Evolutionary conservation across 1,140 invertebrate genomes (phyloP), one percentile per base, ranked within the genome.

Genomic region (Cotesia typhae): DNA sequence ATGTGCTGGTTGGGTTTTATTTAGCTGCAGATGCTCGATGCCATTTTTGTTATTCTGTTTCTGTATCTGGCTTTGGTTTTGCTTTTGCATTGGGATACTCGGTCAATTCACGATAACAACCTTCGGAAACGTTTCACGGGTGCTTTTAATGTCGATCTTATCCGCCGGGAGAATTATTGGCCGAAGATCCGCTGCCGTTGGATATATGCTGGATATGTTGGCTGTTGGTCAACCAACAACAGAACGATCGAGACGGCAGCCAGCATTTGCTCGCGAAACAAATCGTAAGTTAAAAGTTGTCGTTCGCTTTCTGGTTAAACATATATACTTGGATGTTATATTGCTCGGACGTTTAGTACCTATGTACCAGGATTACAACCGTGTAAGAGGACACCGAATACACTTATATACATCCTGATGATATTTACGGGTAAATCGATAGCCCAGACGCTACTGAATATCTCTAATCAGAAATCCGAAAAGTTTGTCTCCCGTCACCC

Each of bases 81-180:
- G 41, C 5, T 47, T 53, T 17, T 14, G 55, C 64, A 63, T 67
- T 38, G 72, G 72, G 78, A 81, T 75, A 73, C 67, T 69, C 67
- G 72, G 71, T 82, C 79, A 81, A 82, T 82, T 82, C 78, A 77
- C 79, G 79, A 82, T 82, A 82, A 82, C 77, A 75, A 76, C 76
- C 76, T 79, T 80, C 74, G 53, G 73, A 71, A 71, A 74, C 70
- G 61, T 67, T 76, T 76, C 71, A 76, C 80, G 78, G 79, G 74
- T 78, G 77, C 79, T 77, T 81, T 80, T 79, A 78, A 74, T 72
- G 75, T 76, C 80, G 81, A 82, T 81, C 76, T 80, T 82, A 82
- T 82, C 81, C 75, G 53, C 37, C 10, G 37, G 12, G 74, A 75
- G 72, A 80, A 77, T 79, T 81, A 82, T 78, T 77, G 73, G 69